These are phyloP conservation scores for Acanthosepion esculentum DNA, from an alignment of 2,888 invertebrate species.

Conservation along the genomic window DNA sequence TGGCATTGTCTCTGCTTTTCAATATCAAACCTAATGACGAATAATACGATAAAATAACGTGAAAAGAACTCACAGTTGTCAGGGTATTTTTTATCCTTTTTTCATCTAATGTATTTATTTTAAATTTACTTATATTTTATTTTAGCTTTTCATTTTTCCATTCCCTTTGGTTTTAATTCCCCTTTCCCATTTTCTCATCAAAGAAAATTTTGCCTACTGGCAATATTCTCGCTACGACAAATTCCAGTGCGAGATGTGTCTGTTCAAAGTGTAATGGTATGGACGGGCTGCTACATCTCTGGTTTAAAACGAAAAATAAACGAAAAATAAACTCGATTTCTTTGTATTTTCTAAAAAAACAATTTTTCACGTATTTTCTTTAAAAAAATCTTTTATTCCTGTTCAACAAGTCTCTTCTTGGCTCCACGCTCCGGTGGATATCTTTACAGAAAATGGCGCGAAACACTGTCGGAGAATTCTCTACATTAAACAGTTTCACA, in stretches of 20 bases:
- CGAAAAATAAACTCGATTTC: background rate
- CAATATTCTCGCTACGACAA: background rate
- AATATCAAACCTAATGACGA: background rate
- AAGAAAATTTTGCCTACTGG: background rate
- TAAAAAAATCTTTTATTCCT: background rate
- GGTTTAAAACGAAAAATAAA: background rate
- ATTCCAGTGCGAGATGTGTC: background rate
- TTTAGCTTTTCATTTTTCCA: background rate
- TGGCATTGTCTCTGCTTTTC: background rate
- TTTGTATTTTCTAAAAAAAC: no score
- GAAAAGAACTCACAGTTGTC: background rate
- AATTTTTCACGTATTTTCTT: no score
- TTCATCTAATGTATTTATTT: background rate
- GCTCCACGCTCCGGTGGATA: background rate
- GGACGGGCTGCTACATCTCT: background rate
- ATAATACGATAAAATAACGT: background rate
- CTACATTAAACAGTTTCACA: background rate
- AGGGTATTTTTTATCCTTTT: background rate
- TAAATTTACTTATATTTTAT: background rate
- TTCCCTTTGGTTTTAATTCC: background rate
- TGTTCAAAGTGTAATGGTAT: background rate
- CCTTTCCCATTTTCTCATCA: background rate
- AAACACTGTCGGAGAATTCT: background rate
- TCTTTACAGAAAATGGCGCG: background rate
- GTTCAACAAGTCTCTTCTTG: background rate